These are phyloP conservation scores for Eulemur macaco DNA, from an alignment of 2,113 vertebrate genomes.

Conservation along the genomic window DNA sequence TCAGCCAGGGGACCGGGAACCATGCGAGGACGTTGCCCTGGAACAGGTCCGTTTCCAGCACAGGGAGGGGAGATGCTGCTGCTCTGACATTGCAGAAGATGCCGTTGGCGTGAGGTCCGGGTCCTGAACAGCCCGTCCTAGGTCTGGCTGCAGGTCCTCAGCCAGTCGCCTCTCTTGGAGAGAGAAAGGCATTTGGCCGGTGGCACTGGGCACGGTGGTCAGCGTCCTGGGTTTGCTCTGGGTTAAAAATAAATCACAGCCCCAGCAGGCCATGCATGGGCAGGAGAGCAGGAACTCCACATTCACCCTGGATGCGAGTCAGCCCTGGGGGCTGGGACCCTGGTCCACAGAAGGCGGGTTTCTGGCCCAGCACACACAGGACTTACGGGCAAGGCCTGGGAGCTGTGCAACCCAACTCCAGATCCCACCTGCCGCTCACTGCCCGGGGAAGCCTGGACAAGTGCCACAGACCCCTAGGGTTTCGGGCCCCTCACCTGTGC, in stretches of 20 bases:
- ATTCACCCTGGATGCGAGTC: no score
- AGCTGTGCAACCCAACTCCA: not conserved
- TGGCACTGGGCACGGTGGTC: not conserved
- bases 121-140: not conserved
- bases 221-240: not conserved
- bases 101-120: not conserved
- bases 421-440: not conserved
- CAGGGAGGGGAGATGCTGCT: not conserved
- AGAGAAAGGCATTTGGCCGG: not conserved
- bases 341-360: not conserved
- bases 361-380: not conserved
- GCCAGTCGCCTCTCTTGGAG: not conserved
- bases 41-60: not conserved
- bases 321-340: not conserved
- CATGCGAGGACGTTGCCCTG: not conserved
- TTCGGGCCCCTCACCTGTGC: not conserved
- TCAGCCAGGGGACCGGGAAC: not conserved
- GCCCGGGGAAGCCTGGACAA: not conserved
- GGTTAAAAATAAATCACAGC: not conserved
- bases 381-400: not conserved
- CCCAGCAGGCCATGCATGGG: not conserved
- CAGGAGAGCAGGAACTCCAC: not conserved
- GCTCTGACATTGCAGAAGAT: not conserved
- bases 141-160: not conserved
- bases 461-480: not conserved